phyloP scores from a whole-genome alignment of 2,797 vertebrate species.

The Eurystomus glaucurus region DNA sequence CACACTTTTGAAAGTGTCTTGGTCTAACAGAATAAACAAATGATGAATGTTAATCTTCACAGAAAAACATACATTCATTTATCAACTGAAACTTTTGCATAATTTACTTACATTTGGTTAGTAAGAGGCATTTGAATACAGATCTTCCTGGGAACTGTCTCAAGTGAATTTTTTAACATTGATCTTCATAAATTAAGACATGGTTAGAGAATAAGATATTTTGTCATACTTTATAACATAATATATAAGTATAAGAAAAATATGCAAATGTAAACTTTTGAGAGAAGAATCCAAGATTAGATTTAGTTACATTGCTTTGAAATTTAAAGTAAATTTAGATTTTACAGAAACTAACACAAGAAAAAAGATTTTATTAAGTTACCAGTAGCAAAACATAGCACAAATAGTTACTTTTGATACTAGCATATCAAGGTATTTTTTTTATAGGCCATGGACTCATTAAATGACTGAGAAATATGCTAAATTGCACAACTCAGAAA shows the following conservation, averaged over 20 bases:
- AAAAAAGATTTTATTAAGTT: not conserved
- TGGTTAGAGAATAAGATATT: conserved; percentile 46
- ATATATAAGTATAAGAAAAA: not conserved
- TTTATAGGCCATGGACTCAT: not conserved
- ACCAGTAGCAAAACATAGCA: not conserved
- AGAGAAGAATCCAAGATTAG: not conserved
- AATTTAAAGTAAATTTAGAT: not conserved
- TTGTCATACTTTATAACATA: not conserved
- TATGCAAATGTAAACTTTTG: conserved; percentile 26
- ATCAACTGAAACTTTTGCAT: not conserved
- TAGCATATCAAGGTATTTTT: not conserved
- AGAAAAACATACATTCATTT: not conserved
- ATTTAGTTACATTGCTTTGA: not conserved
- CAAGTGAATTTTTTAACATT: conserved; percentile 85
- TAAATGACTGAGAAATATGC: not conserved
- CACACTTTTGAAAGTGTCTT: not conserved
- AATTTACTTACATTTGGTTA: conserved; percentile 86
- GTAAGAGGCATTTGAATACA: conserved; percentile 85
- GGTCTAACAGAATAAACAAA: not conserved
- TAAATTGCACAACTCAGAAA: not conserved
- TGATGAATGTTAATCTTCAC: not conserved
- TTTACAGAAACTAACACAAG: not conserved
- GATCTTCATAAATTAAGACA: conserved; percentile 80
- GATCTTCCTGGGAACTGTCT: conserved; percentile 84
- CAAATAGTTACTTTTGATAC: not conserved